These are phyloP conservation scores for Notospermus geniculatus DNA, from an alignment of 1,140 invertebrate species.

Conservation along the genomic window DNA sequence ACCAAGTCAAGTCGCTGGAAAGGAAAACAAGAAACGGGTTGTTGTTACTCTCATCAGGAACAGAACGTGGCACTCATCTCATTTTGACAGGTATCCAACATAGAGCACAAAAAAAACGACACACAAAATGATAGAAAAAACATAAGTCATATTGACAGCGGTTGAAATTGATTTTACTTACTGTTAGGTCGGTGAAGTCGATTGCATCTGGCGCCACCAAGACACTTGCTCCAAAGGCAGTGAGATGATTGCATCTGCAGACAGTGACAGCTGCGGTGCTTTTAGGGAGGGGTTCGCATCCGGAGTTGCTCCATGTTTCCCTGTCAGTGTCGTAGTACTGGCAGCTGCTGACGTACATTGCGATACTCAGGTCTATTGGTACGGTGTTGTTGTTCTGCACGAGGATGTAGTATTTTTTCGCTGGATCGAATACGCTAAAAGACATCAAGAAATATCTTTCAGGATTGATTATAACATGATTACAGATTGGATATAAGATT, in stretches of 20 bases:
- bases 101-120: neutral
- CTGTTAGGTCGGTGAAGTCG: conserved; percentile 38
- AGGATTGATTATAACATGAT: neutral
- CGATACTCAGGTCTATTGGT: conserved; percentile 28
- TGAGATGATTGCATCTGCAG: conserved; percentile 44
- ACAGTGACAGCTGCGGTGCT: conserved; percentile 28
- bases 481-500: neutral
- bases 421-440: conserved; percentile 27
- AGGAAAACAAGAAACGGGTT: neutral
- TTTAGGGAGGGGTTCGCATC: conserved; percentile 31
- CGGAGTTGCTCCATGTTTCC: conserved; percentile 29
- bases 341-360: conserved; percentile 33
- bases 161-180: conserved; percentile 24
- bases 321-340: conserved; percentile 31
- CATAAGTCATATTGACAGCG: too few relatives aligned
- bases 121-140: neutral
- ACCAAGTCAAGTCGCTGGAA: conserved; percentile 37
- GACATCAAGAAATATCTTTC: conserved; percentile 7
- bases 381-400: conserved; percentile 26
- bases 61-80: too few relatives aligned
- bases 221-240: conserved; percentile 43
- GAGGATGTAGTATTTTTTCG: conserved; percentile 20
- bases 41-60: too few relatives aligned
- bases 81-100: too few relatives aligned
- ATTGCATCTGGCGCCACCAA: conserved; percentile 37